Percentiles rank a stretch among this genome's conserved stretches.
These are phyloP conservation scores for Heliconius charithonia DNA, from an alignment of 2,888 invertebrate genomes.

Conservation along the genomic window DNA sequence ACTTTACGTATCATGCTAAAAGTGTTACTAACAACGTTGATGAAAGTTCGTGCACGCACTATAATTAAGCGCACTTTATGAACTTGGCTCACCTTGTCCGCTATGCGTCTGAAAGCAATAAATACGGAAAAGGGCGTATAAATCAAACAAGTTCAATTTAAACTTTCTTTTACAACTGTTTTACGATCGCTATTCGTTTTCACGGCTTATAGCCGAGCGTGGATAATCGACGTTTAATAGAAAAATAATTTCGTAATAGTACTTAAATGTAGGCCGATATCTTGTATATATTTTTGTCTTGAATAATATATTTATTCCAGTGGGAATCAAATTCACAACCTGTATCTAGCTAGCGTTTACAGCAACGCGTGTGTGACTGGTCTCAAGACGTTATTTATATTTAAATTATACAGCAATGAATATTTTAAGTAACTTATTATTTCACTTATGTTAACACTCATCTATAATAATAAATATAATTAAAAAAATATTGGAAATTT, in stretches of 20 bases:
- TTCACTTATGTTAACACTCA: background rate
- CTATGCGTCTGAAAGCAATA: slow-evolving; percentile 29
- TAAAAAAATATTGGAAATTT: slow-evolving; percentile 3
- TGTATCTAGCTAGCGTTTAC: no score
- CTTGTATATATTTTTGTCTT: slow-evolving; percentile 29
- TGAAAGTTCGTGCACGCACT: slow-evolving; percentile 16
- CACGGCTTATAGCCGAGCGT: slow-evolving; percentile 49
- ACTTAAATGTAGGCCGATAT: slow-evolving; percentile 47
- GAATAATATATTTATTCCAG: no score
- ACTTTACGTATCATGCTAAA: background rate
- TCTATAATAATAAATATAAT: slow-evolving; percentile 9
- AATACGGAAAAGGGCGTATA: slow-evolving; percentile 67
- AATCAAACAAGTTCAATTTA: slow-evolving; percentile 61
- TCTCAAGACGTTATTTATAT: background rate
- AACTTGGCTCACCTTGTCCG: slow-evolving; percentile 15
- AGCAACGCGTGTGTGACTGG: no score
- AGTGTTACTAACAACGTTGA: slow-evolving; percentile 8
- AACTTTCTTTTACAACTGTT: slow-evolving; percentile 69
- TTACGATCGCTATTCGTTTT: slow-evolving; percentile 57
- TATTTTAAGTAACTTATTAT: slow-evolving; percentile 8
- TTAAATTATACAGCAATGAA: slow-evolving; percentile 13
- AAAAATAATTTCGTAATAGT: slow-evolving; percentile 50
- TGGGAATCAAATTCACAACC: no score
- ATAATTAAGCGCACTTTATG: slow-evolving; percentile 24
- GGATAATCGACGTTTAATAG: slow-evolving; percentile 49